These are phyloP conservation scores for Urocynchramus pylzowi DNA, from an alignment of 2,113 vertebrate genomes.

Conservation along the genomic window DNA sequence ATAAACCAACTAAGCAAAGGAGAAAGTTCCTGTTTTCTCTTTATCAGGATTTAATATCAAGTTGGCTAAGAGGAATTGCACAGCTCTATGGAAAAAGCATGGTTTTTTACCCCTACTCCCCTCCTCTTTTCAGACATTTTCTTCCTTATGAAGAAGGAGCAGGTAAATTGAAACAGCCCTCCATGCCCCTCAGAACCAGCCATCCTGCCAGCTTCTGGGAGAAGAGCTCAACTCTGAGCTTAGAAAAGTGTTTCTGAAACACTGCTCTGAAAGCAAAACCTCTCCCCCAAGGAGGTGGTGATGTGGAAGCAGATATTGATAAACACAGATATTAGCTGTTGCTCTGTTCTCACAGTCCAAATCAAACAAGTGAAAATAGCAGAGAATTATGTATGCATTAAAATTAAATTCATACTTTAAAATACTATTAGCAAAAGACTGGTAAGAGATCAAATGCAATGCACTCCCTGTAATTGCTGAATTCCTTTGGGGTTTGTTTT, in stretches of 20 bases:
- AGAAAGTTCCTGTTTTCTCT: background rate
- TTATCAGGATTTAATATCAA: background rate
- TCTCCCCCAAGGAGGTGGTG: background rate
- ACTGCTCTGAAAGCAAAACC: background rate
- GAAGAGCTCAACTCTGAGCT: background rate
- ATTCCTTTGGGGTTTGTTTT: background rate
- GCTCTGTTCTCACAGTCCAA: background rate
- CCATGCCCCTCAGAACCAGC: background rate
- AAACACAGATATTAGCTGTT: background rate
- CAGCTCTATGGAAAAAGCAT: background rate
- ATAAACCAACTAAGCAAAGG: background rate
- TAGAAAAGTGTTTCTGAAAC: background rate
- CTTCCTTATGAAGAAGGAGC: background rate
- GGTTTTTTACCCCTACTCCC: background rate
- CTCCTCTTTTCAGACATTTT: background rate
- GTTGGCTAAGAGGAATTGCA: background rate
- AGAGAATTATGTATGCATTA: background rate
- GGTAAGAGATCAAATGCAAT: slow-evolving; percentile 1
- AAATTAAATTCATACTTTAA: slow-evolving; percentile 8
- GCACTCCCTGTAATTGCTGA: background rate
- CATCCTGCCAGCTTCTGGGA: background rate
- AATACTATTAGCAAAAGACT: background rate
- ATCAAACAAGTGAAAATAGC: slow-evolving; percentile 15
- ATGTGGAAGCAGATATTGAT: background rate
- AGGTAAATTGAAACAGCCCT: background rate